Evolutionary conservation across 1,140 invertebrate genomes (phyloP), one percentile per base, ranked within the genome.

Genomic region (Mizuhopecten yessoensis): DNA sequence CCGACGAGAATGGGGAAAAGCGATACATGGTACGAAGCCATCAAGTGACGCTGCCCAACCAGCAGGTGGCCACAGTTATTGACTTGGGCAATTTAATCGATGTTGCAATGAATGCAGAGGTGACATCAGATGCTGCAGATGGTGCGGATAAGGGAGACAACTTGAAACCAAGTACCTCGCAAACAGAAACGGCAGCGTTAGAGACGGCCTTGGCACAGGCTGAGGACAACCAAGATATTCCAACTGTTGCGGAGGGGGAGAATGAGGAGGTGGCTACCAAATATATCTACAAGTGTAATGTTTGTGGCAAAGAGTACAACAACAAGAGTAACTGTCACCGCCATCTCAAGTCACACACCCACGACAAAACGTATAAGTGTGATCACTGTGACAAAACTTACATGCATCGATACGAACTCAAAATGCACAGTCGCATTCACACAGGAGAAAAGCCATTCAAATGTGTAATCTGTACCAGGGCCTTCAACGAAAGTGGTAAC

Each of bases 391-490:
- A 90, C 20, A 90, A 91, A 88, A 45, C 88, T 33, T 92, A 90
- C 49, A 92, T 90, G 45, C 92, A 92, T 49, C 88, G 90, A 86
- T 92, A 92, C 45, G 92, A 92, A 33, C 90, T 92, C 11, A 87
- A 88, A 29, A 92, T 92, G 92, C 92, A 93, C 57, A 92, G 89
- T 29, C 49, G 92, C 34, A 91, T 90, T 87, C 92, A 93, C 34
- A 93, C 92, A n/a, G 92, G 92, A 0, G 92, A 93, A 90, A 93
- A 93, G 87, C 92, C 92, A 17, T 92, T 90, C 20, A 89, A 93
- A 86, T 93, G 92, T 89, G 87, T 90, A 34, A 90, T 92, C 23
- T 92, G 92, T 34, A 92, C 90, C 23, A 87, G 92, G n/a, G 92
- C 90, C 23, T 92, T 92, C 45, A 92, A 92, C 34, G 92, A 92